A percentile compares a stretch with the other conserved stretches of the same genome.
These are phyloP conservation scores for Macquaria australasica DNA, from an alignment of 2,113 vertebrate species.

Conservation along the genomic window DNA sequence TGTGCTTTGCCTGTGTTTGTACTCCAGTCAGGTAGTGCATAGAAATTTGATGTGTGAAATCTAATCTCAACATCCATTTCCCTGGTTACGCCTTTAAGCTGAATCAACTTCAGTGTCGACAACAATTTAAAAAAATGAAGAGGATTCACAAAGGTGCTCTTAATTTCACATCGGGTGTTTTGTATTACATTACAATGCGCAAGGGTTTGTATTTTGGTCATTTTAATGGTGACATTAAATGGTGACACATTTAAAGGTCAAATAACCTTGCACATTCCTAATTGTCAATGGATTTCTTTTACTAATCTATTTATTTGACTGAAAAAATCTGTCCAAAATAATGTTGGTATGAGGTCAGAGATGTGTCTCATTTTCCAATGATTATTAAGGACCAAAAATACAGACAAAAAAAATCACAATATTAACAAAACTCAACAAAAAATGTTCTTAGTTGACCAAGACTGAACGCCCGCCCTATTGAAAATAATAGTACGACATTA, in stretches of 20 bases:
- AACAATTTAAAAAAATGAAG: background rate
- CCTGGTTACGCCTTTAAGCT: too few species aligned
- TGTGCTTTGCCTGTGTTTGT: background rate
- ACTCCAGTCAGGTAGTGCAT: background rate
- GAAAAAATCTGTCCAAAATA: background rate
- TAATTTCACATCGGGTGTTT: too few species aligned
- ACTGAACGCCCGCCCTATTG: background rate
- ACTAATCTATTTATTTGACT: background rate
- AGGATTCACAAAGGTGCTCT: background rate
- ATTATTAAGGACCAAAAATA: background rate
- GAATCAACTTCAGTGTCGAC: background rate
- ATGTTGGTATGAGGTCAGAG: background rate
- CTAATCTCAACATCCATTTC: background rate
- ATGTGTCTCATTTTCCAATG: background rate
- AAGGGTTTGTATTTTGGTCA: background rate
- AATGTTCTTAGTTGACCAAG: background rate
- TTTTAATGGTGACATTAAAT: constrained; percentile 7
- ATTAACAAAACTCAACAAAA: too few species aligned
- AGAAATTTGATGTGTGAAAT: background rate
- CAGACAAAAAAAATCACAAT: background rate
- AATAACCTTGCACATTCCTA: background rate
- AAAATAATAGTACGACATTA: background rate
- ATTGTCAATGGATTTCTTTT: background rate
- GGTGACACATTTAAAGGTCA: background rate
- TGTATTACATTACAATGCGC: background rate